These are phyloP conservation scores for Sander vitreus DNA, from an alignment of 2,113 vertebrate genomes.

Conservation along the genomic window DNA sequence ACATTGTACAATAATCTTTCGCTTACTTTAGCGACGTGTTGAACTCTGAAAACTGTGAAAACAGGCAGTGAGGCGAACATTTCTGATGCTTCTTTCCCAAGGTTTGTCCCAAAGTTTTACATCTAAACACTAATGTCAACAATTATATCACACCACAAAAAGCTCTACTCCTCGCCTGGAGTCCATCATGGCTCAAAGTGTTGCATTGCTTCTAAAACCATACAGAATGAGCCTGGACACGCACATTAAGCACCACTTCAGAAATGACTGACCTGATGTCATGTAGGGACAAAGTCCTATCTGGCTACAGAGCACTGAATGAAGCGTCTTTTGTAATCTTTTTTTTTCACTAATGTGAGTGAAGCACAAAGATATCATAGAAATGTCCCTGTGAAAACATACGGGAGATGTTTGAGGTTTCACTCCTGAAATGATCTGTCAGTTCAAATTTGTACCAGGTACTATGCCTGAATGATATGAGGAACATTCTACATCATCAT, in stretches of 20 bases:
- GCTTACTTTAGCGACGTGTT: conserved; percentile 20
- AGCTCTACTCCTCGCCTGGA: background rate
- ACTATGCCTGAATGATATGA: background rate
- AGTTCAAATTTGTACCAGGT: background rate
- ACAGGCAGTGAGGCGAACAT: background rate
- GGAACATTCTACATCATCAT: background rate
- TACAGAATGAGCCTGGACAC: background rate
- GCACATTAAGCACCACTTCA: conserved; percentile 39
- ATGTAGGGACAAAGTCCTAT: conserved; percentile 57
- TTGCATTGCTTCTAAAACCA: background rate
- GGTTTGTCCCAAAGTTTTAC: conserved; percentile 17
- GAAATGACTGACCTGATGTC: conserved; percentile 50
- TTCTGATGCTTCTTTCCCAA: background rate
- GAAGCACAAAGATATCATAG: background rate
- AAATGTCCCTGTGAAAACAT: background rate
- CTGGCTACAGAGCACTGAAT: background rate
- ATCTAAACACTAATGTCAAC: background rate
- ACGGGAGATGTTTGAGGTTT: too few species aligned
- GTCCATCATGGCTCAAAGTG: background rate
- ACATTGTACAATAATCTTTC: background rate
- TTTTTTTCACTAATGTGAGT: background rate
- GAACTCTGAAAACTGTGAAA: background rate
- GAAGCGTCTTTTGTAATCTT: background rate
- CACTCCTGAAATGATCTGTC: background rate
- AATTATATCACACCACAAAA: background rate